These are phyloP conservation scores for Dendrolimus pini DNA, from an alignment of 2,888 invertebrate species.

Conservation along the genomic window DNA sequence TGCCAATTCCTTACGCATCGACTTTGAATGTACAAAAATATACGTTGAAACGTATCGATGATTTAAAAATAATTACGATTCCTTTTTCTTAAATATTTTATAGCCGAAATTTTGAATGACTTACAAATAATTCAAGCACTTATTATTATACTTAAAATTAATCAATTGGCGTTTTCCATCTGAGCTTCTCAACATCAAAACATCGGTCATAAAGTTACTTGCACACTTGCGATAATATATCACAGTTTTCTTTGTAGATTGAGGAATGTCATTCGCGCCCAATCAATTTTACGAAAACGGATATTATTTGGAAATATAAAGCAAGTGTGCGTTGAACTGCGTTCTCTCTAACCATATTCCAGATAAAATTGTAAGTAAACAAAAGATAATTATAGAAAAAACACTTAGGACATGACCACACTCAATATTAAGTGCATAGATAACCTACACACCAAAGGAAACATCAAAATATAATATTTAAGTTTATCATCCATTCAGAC, in stretches of 20 bases:
- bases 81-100: slow-evolving; percentile 40
- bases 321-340: neutral
- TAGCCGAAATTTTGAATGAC: slow-evolving; percentile 50
- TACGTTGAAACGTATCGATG: slow-evolving; percentile 55
- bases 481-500: slow-evolving; percentile 53
- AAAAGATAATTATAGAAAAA: slow-evolving; percentile 59
- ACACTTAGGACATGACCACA: slow-evolving; percentile 57
- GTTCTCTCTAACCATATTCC: slow-evolving; percentile 48
- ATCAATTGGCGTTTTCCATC: slow-evolving; percentile 63
- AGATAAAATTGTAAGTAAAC: slow-evolving; percentile 71
- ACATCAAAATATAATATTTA: slow-evolving; percentile 35
- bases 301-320: too few species aligned
- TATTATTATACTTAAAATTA: slow-evolving; percentile 55
- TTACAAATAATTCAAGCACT: slow-evolving; percentile 62
- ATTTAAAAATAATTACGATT: slow-evolving; percentile 53
- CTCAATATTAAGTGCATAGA: slow-evolving; percentile 48
- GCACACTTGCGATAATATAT: slow-evolving; percentile 7
- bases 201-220: slow-evolving; percentile 26
- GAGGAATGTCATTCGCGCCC: too few species aligned
- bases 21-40: slow-evolving; percentile 69
- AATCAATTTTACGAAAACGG: too few species aligned
- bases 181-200: slow-evolving; percentile 49
- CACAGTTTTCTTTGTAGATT: too few species aligned
- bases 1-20: slow-evolving; percentile 72
- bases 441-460: slow-evolving; percentile 44